A percentile compares a stretch with the other conserved stretches of the same genome.
These are phyloP conservation scores for Ctenopoma kingsleyae DNA, from an alignment of 2,797 vertebrate species.

Conservation along the genomic window DNA sequence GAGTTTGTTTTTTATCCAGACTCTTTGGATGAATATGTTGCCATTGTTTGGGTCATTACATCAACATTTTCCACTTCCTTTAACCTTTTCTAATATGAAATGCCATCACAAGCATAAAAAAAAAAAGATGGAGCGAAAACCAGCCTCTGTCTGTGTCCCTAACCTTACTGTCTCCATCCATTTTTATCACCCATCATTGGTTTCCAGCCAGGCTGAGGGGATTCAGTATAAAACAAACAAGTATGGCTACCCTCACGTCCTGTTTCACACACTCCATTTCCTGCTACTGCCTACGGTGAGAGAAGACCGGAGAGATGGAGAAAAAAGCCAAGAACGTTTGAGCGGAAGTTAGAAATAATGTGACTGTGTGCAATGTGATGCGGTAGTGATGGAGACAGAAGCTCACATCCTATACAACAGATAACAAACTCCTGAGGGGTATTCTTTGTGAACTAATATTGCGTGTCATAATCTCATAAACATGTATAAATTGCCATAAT, in stretches of 20 bases:
- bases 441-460: constrained; percentile 14
- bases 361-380: constrained; percentile 2
- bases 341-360: constrained; percentile 48
- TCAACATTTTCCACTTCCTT: neutral
- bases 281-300: constrained; percentile 48
- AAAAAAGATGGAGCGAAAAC: neutral
- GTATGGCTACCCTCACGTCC: constrained; percentile 66
- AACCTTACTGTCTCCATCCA: constrained; percentile 14
- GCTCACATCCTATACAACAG: constrained; percentile 29
- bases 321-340: constrained; percentile 14
- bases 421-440: constrained; percentile 36
- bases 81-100: constrained; percentile 6
- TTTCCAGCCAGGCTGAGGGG: constrained; percentile 44
- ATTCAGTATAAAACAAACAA: constrained; percentile 47
- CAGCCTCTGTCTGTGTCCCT: constrained; percentile 14
- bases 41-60: neutral
- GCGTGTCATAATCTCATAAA: constrained; percentile 22
- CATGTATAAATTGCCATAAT: constrained; percentile 24
- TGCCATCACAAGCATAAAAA: constrained; percentile 1
- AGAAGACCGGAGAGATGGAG: constrained; percentile 23
- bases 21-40: neutral
- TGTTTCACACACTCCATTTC: constrained; percentile 69
- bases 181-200: constrained; percentile 39
- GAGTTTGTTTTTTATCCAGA: too few species aligned
- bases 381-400: constrained; percentile 35